Evolutionary conservation across 2,888 invertebrate species (phyloP), one percentile per base, ranked within the genome.

Genomic region (Amphipoea lucens): DNA sequence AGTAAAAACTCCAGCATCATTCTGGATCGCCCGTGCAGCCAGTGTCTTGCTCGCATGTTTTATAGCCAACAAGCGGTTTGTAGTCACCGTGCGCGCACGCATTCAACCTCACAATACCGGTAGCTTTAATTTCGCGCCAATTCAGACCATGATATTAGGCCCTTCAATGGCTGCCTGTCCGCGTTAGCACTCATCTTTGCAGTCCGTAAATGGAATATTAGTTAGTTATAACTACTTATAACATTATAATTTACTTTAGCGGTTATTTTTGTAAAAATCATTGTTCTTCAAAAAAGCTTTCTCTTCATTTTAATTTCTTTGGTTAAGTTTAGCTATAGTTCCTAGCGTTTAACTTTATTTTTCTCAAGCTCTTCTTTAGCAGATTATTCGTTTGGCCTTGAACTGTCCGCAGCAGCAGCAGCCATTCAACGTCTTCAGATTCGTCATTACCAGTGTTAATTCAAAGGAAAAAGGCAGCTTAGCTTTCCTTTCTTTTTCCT

Each of bases 101-200:
- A 60, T 86, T 79, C 75, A 78, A 80, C 67, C 80, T 78, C 63
- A 77, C 79, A 90, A 90, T 86, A 88, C 90, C 90, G 82, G 90
- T 90, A 90, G 90, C 90, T 84, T 89, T 89, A 88, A 90, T 90
- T 88, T 88, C 87, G 87, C 90, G 87, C 83, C 88, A 88, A 90
- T 90, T 74, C 70, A 75, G 71, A 78, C 68, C 85, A 83, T 83
- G 79, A 82, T 81, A 79, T 82, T 79, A 84, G 77, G 68, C 72
- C 79, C 76, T 83, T 72, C 76, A 74, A 76, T 83, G 65, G 76
- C 74, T 85, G 76, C 78, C 76, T 68, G n/a, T 66, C 60, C 66
- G n/a, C 62, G 66, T 83, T 76, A 78, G 57, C 67, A 70, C 68
- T 54, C 20, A 57, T 69, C 62, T 73, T 85, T 62, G 48, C 40